Evolutionary conservation across 2,113 vertebrate species (phyloP), one percentile per base, ranked within the genome.

Genomic region (Petroica traversi): DNA sequence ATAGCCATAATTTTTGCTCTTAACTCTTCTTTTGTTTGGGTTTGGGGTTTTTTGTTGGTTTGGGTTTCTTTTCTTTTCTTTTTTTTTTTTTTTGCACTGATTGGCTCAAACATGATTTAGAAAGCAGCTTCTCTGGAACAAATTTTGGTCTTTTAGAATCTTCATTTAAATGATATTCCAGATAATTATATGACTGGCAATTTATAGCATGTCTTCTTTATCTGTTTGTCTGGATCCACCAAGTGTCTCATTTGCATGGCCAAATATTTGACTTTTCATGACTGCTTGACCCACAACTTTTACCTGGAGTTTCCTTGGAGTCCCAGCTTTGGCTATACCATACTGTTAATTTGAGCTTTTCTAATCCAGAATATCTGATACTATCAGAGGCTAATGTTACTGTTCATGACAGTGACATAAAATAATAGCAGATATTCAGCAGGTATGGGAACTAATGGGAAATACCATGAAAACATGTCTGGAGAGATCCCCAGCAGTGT

Each of bases 151-250:
- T 81, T 55, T 24, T 38, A 48, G 68, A 48, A 43, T 58, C 33
- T 54, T 34, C 1, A 1, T 68, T 88, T 88, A 33, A 51, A 5
- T 55, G 22, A 43, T 51, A 57, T 67, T 75, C 46, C n/a, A 71
- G 16, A 38, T 19, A 59, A 59, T 7, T 2, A 18, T 45, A 49
- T 0, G 0, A 25, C 18, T 43, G 38, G 16, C 5, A 3, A 52
- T 29, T 38, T 41, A 38, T 11, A 84, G 6, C 2, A 6, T 23
- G 13, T 28, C 45, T 79, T 75, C 34, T 36, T 69, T 34, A 29
- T 14, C n/a, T 31, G 22, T n/a, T 19, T 58, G 62, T 80, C 33
- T 29, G 11, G 25, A 45, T 16, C 6, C 29, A 36, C 12, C n/a
- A 76, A 22, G 8, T 12, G 14, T 38, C 48, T 67, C 40, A 26